Evolutionary conservation across 2,888 invertebrate species (phyloP).

Genomic region (Plagodis dolabraria): DNA sequence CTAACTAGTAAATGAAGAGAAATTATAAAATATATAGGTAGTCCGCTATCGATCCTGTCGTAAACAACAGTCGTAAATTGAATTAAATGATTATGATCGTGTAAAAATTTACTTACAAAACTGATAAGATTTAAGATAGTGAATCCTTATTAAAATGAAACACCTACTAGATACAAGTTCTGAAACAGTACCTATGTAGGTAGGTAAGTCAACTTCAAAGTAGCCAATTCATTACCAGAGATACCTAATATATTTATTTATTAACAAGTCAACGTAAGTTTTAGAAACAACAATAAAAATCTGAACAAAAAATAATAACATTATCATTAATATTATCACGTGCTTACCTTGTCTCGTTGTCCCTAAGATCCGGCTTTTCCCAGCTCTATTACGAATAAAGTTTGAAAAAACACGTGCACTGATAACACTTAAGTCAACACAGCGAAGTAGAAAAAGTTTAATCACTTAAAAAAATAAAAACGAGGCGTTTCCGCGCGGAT

Average conservation of each 20-base stretch:
- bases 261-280: too few relatives aligned
- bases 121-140: slow-evolving; percentile 14
- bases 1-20: slow-evolving; percentile 1
- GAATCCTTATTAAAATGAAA: too few relatives aligned
- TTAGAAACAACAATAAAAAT: slow-evolving; percentile 41
- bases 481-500: slow-evolving; percentile 46
- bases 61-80: slow-evolving; percentile 19
- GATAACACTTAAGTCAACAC: slow-evolving; percentile 46
- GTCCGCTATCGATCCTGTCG: slow-evolving; percentile 9
- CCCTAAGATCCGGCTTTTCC: slow-evolving; percentile 49
- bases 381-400: slow-evolving; percentile 24
- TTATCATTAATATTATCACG: slow-evolving; percentile 42
- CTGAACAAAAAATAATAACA: slow-evolving; percentile 47
- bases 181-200: too few relatives aligned
- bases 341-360: slow-evolving; percentile 55
- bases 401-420: slow-evolving; percentile 51
- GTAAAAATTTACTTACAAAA: slow-evolving; percentile 18
- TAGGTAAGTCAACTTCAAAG: too few relatives aligned
- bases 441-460: slow-evolving; percentile 37
- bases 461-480: slow-evolving; percentile 44
- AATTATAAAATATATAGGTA: slow-evolving; percentile 1
- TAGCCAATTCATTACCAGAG: too few relatives aligned
- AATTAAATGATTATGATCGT: slow-evolving; percentile 24
- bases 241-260: too few relatives aligned
- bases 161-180: too few relatives aligned